phyloP scores from a whole-genome alignment of 2,797 vertebrate species.

The Cephalopachus bancanus region DNA sequence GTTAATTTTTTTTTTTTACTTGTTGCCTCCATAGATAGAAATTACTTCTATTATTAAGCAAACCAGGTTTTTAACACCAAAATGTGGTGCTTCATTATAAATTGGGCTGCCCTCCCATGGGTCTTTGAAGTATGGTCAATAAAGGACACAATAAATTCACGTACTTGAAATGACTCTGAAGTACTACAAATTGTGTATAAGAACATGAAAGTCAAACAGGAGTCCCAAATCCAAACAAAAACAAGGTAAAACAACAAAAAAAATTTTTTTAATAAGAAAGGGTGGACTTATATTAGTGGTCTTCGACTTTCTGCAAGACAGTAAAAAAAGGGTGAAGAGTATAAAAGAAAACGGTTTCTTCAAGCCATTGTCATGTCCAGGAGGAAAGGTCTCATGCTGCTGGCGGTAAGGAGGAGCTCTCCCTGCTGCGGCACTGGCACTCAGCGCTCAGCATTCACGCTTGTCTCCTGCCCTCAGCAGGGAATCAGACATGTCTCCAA shows the following conservation, averaged over 20 bases:
- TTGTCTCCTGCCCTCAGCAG: conserved; percentile 20
- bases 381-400: conserved; percentile 73
- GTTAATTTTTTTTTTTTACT: conserved; percentile 85
- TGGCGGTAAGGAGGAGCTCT: conserved; percentile 37
- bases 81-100: conserved; percentile 81
- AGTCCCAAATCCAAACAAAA: conserved; percentile 62
- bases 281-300: conserved; percentile 19
- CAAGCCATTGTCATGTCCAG: conserved; percentile 75
- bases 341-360: conserved; percentile 71
- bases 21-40: conserved; percentile 88
- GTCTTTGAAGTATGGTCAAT: conserved; percentile 72
- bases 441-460: too few species aligned
- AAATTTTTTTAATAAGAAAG: conserved; percentile 48
- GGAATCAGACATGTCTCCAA: conserved; percentile 67
- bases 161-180: conserved; percentile 81
- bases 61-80: conserved; percentile 81
- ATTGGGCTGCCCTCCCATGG: conserved; percentile 77
- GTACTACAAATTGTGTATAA: conserved; percentile 84
- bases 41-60: conserved; percentile 78
- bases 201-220: conserved; percentile 77
- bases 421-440: too few species aligned
- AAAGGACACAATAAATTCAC: conserved; percentile 83
- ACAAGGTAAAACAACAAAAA: conserved; percentile 29
- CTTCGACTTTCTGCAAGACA: background rate
- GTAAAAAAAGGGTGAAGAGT: conserved; percentile 75